These are phyloP conservation scores for Dendrolimus punctatus DNA, from an alignment of 1,140 invertebrate species.

Conservation along the genomic window DNA sequence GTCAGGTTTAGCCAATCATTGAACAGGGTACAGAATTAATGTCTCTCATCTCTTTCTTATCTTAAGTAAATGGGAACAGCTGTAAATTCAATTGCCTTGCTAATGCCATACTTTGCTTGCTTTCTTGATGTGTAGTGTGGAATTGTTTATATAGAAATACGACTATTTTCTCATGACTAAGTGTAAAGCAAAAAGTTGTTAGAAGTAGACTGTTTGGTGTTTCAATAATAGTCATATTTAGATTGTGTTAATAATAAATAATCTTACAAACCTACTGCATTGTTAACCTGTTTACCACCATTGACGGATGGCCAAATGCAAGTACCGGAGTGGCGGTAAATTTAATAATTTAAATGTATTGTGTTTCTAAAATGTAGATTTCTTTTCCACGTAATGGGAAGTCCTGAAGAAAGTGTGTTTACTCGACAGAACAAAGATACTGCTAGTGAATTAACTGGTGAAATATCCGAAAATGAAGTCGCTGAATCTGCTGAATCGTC, in stretches of 20 bases:
- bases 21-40: no score
- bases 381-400: conserved; percentile 45
- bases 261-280: conserved; percentile 34
- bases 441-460: conserved; percentile 53
- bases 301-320: conserved; percentile 67
- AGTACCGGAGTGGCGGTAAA: conserved; percentile 63
- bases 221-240: conserved; percentile 24
- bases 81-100: no score
- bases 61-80: no score
- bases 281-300: conserved; percentile 65
- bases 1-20: no score
- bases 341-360: conserved; percentile 47
- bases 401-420: conserved; percentile 70
- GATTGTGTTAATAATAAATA: conserved; percentile 8
- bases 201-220: background rate
- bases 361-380: conserved; percentile 25
- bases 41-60: no score
- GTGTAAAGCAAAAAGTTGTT: no score
- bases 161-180: no score
- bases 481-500: conserved; percentile 30
- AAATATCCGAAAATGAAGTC: conserved; percentile 46
- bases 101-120: no score
- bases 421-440: conserved; percentile 85
- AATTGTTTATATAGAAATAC: no score
- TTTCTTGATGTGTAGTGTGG: no score